Conservation (phyloP, 2,888 invertebrate species). For the Tyria jacobaeae region DNA sequence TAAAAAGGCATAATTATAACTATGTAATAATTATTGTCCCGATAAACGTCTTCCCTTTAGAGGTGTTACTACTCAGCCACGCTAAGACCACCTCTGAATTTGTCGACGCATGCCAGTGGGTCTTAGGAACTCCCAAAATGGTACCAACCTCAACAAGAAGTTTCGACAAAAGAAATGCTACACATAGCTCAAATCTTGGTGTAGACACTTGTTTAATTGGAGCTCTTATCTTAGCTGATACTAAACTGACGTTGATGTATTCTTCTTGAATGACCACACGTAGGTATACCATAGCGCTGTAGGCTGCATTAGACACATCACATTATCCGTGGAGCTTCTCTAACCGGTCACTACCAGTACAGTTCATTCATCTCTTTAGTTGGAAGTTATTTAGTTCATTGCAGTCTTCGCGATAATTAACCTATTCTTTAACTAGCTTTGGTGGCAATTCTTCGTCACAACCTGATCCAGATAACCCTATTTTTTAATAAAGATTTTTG, state of each 20-base stretch:
- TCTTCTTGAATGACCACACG: constrained; percentile 14
- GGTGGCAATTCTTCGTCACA: constrained; percentile 1
- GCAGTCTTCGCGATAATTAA: not conserved
- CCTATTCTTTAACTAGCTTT: not conserved
- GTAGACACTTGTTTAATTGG: constrained; percentile 26
- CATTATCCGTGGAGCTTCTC: not conserved
- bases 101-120: constrained; percentile 6
- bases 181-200: constrained; percentile 41
- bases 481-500: not conserved
- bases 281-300: not conserved
- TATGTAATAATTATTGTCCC: too few relatives aligned
- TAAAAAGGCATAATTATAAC: too few relatives aligned
- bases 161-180: constrained; percentile 31
- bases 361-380: not conserved
- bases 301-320: not conserved
- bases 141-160: constrained; percentile 24
- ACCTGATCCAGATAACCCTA: not conserved
- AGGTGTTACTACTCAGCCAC: constrained; percentile 8
- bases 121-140: constrained; percentile 17
- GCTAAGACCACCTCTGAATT: constrained; percentile 12
- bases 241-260: constrained; percentile 14
- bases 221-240: constrained; percentile 15
- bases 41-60: too few relatives aligned
- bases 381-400: not conserved
- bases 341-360: not conserved